phyloP scores from a whole-genome alignment of 2,113 vertebrate genomes.

The Lasiurus borealis region DNA sequence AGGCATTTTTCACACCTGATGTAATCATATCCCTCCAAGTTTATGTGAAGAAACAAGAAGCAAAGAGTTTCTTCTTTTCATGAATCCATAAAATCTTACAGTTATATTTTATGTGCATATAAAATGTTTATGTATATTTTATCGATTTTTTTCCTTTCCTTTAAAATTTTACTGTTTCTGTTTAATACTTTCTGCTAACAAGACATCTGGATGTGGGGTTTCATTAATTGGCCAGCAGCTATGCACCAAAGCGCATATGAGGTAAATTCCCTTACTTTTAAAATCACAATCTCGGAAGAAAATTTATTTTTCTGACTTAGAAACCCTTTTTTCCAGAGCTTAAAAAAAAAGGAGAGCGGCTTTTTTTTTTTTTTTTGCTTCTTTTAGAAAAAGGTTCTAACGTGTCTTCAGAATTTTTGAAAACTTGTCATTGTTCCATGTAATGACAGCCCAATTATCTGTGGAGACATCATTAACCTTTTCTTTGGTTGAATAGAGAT shows the following conservation, averaged over 20 bases:
- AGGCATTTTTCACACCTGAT: not conserved
- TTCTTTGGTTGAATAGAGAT: slow-evolving; percentile 15
- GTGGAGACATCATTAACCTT: not conserved
- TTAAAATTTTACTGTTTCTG: not conserved
- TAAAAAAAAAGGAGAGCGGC: not conserved
- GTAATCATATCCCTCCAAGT: not conserved
- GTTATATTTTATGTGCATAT: not conserved
- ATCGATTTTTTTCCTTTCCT: not conserved
- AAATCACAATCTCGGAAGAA: slow-evolving; percentile 9
- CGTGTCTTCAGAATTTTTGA: not conserved
- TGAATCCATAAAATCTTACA: not conserved
- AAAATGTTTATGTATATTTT: not conserved
- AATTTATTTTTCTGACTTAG: not conserved
- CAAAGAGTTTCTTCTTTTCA: not conserved
- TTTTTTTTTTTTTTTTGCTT: not conserved
- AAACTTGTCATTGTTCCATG: not conserved
- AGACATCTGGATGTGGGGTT: not conserved
- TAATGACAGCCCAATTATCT: not conserved
- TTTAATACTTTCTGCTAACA: slow-evolving; percentile 21
- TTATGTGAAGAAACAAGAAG: slow-evolving; percentile 42
- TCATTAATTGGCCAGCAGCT: not conserved
- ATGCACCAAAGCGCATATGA: not conserved
- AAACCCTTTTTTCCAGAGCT: not conserved
- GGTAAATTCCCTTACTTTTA: not conserved
- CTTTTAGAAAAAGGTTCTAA: slow-evolving; percentile 4